These are phyloP conservation scores for Pituophis catenifer DNA, from an alignment of 2,113 vertebrate genomes.

Conservation along the genomic window DNA sequence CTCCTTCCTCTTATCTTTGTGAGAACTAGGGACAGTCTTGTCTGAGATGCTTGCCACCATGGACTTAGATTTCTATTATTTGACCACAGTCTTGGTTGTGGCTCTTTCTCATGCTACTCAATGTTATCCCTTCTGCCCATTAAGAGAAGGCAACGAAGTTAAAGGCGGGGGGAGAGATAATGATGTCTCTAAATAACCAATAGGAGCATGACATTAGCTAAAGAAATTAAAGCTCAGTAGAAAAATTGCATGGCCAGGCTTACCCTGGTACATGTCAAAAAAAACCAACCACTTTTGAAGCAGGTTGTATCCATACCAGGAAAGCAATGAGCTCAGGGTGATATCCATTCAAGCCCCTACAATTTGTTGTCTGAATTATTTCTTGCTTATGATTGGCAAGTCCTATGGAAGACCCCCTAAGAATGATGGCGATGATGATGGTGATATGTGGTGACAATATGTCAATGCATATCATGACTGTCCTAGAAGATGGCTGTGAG, in stretches of 20 bases:
- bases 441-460: background rate
- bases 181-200: background rate
- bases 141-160: background rate
- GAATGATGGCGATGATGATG: background rate
- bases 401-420: background rate
- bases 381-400: background rate
- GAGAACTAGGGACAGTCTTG: background rate
- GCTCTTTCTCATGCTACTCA: background rate
- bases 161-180: background rate
- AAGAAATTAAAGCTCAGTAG: background rate
- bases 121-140: background rate
- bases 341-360: background rate
- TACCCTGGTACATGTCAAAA: background rate
- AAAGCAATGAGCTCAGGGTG: background rate
- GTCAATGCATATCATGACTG: background rate
- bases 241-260: background rate
- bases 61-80: background rate
- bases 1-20: background rate
- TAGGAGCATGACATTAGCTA: background rate
- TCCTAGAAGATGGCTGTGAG: background rate
- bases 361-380: background rate
- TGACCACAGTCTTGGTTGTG: background rate
- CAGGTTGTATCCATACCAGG: background rate
- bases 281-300: background rate
- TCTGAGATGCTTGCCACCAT: background rate